Conservation (phyloP, 2,113 vertebrate species). For the Phaetusa simplex region DNA sequence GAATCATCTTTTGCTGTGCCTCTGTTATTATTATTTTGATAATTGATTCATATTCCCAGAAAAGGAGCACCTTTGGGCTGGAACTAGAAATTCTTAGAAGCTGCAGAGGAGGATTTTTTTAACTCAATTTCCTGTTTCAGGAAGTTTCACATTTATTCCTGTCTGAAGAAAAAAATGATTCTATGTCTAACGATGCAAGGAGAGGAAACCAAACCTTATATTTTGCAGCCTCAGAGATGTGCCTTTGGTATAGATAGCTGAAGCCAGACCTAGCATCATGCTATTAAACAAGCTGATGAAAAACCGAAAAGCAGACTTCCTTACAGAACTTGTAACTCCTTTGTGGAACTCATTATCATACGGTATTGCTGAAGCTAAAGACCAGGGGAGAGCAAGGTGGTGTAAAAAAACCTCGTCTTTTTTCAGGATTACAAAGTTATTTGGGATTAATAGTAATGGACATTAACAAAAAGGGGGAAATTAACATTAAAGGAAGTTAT, state of each 20-base stretch:
- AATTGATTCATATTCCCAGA: neutral
- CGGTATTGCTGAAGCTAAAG: neutral
- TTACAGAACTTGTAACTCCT: neutral
- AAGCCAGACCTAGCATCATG: neutral
- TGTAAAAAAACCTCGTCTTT: neutral
- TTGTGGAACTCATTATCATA: neutral
- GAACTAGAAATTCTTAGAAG: neutral
- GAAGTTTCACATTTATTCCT: neutral
- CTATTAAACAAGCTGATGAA: neutral
- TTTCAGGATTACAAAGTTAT: neutral
- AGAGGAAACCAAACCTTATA: neutral
- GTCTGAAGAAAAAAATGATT: neutral
- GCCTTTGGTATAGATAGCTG: neutral
- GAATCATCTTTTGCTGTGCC: neutral
- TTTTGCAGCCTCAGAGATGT: neutral
- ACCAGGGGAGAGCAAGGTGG: neutral
- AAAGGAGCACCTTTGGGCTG: neutral
- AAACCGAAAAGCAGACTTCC: neutral
- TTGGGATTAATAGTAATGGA: neutral
- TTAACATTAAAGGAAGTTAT: neutral
- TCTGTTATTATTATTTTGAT: neutral
- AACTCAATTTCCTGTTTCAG: neutral
- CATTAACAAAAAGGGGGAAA: neutral
- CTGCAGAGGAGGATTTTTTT: neutral
- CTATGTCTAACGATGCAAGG: neutral